Evolutionary conservation across 1,140 invertebrate genomes (phyloP).

Genomic region (Arion vulgaris): DNA sequence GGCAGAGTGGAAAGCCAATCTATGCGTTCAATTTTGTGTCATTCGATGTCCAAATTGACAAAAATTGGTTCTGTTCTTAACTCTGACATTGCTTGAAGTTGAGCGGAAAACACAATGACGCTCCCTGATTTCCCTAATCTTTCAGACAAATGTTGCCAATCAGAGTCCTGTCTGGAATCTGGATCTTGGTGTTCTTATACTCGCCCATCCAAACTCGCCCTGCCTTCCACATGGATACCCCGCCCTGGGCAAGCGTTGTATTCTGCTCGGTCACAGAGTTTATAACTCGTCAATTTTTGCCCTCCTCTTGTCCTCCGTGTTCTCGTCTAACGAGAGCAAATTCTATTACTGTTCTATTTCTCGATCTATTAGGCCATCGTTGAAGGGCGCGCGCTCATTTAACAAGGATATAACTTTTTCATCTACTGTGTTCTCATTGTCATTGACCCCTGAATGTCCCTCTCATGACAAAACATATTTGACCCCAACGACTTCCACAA

Average conservation of each 20-base stretch:
- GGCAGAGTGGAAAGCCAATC: too few relatives aligned
- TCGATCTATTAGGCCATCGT: background rate
- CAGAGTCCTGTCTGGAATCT: background rate
- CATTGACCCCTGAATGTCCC: too few relatives aligned
- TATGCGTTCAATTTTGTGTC: too few relatives aligned
- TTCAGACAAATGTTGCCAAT: background rate
- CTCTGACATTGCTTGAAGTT: too few relatives aligned
- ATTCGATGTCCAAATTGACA: too few relatives aligned
- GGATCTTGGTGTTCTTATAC: background rate
- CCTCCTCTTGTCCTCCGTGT: background rate
- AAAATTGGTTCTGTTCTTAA: too few relatives aligned
- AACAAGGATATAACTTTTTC: background rate
- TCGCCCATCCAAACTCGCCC: background rate
- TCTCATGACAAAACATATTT: too few relatives aligned
- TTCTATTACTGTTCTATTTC: background rate
- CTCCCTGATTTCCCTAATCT: background rate
- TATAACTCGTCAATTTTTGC: background rate
- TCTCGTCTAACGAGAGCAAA: background rate
- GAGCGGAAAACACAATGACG: too few relatives aligned
- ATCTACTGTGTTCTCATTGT: background rate
- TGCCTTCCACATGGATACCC: background rate
- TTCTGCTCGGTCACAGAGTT: background rate
- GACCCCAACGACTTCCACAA: too few relatives aligned
- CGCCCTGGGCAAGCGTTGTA: background rate
- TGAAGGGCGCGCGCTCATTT: background rate